Conservation (phyloP, 2,113 vertebrate genomes). For the Pseudorectes ferrugineus region DNA sequence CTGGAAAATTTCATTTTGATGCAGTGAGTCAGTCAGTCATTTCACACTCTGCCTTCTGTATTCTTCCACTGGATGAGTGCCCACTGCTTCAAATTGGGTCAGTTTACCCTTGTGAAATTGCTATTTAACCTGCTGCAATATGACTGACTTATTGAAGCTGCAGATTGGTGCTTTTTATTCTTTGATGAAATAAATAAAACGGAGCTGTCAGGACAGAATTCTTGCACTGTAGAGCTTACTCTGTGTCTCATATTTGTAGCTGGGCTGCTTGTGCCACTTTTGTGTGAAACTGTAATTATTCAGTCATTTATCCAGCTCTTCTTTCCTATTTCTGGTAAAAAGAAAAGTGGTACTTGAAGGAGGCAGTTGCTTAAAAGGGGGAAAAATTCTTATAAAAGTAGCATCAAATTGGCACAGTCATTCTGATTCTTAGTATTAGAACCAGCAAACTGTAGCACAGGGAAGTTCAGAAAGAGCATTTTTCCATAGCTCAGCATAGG, state of each 20-base stretch:
- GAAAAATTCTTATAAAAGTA: background rate
- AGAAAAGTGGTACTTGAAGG: background rate
- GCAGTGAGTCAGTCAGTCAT: background rate
- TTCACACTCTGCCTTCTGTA: slow-evolving; percentile 1
- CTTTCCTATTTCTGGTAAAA: background rate
- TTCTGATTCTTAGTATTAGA: background rate
- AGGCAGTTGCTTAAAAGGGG: background rate
- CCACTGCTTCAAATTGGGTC: background rate
- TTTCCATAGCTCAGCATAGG: background rate
- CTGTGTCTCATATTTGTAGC: background rate
- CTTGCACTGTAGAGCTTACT: background rate
- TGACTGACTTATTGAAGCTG: background rate
- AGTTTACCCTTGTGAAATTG: slow-evolving; percentile 38
- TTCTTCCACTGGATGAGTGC: slow-evolving; percentile 9
- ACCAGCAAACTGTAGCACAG: background rate
- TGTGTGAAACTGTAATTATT: background rate
- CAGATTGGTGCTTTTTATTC: slow-evolving; percentile 8
- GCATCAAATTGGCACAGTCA: background rate
- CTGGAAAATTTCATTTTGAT: background rate
- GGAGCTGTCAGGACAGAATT: background rate
- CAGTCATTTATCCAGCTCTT: background rate
- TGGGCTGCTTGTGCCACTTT: background rate
- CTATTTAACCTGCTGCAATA: slow-evolving; percentile 1
- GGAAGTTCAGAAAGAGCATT: background rate
- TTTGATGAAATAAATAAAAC: background rate